Evolutionary conservation across 2,888 invertebrate genomes (phyloP), one percentile per base, ranked within the genome.

Genomic region (Odontomyia ornata): DNA sequence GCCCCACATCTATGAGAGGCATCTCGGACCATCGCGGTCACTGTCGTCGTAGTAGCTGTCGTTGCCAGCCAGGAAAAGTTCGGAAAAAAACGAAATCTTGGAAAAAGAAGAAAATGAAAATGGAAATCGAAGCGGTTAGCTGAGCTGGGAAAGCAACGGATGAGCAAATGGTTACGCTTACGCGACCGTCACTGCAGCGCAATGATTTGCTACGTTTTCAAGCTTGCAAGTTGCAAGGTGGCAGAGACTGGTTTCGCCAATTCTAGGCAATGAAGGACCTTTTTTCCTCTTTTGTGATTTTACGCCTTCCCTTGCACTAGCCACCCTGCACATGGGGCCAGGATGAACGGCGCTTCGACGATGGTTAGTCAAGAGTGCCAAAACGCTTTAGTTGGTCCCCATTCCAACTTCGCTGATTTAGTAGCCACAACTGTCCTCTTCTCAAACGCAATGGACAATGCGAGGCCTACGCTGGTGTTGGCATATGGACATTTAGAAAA

Each of bases 201-300:
- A 77, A 77, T 78, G 78, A 78, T 78, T 78, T 78, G 78, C 78
- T 73, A 78, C 67, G 77, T 77, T 78, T 71, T 57, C 57, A 73
- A 18, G 73, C 60, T 36, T 73, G 60, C 57, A 77, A 77, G 64
- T 72, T 77, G 78, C 76, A 65, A 77, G 76, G 62, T 62, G 75
- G 65, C 30, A 46, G 78, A 75, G 77, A 60, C 78, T 76, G 76
- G 77, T 77, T 73, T 77, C 72, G 75, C 65, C 65, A 65, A 75
- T 75, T 77, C 75, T 64, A 60, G 73, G 60, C 75, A 52, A 64
- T 71, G 18, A 52, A 57, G 73, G 30, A 25, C 28, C 15, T 73
- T 75, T 73, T 77, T 69, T 71, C 71, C 27, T 57, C 52, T n/a
- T 57, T 62, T 36, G 56, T n/a, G 5, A 46, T 60, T 69, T 69